Base-by-base conservation (phyloP, 2,113 vertebrate species). In the Paradoxurus hermaphroditus region DNA sequence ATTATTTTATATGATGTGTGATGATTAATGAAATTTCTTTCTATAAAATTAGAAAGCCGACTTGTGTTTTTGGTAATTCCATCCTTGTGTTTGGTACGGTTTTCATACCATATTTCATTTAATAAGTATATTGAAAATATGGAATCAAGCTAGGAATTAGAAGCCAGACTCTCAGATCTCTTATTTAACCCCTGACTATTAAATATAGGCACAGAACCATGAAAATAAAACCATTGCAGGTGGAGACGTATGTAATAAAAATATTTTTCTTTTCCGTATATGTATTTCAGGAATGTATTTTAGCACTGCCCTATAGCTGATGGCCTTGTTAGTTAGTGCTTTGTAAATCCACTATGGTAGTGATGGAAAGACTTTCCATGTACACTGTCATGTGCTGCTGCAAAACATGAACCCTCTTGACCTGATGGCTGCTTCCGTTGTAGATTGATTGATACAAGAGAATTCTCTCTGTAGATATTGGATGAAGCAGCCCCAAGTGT, bases 1-100 rank as follows among this genome's bases (percentile, higher is more conserved):
- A 97, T 93, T 96, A 91, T 95, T 96, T 97, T 92, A 96, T 97
- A 90, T 83, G 73, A 86, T 86, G 78, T 93, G 86, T 85, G 90
- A 92, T 96, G 97, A 97, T 96, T 97, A 98, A 85, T 96, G 56
- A 92, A 77, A 95, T 93, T 94, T 97, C 49, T 41, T 41, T 34
- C 88, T 93, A 91, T 97, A 96, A 97, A 97, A 95, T 97, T 95
- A 95, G 85, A 96, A 95, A 97, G 59, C 81, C 95, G 90, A 86
- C 62, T 2, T 88, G 14, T 18, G 68, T 78, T 96, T 97, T 96
- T 95, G 56, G 44, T 96, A 94, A 97, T 93, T 82, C 62, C 18
- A 56, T 70, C 41, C 62, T 97, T 95, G 84, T 49, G 8, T 77
- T 97, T 95, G 39, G 3, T 86, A 34, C 53, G 83, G 11, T 73